These are phyloP conservation scores for Andrena dorsata DNA, from an alignment of 2,888 invertebrate genomes.

Conservation along the genomic window DNA sequence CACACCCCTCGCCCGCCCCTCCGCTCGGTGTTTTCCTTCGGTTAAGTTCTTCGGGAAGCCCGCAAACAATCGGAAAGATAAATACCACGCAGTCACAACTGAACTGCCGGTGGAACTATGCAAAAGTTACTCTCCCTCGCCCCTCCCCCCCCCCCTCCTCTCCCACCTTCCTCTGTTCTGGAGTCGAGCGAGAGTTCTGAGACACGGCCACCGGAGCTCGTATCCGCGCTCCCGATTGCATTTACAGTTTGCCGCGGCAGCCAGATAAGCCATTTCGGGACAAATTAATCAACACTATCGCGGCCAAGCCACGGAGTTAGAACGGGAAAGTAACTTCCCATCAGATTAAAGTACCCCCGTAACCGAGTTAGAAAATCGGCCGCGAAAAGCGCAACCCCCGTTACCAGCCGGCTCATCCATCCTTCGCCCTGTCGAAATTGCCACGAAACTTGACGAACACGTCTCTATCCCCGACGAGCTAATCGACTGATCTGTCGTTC, in stretches of 20 bases:
- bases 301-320: slow-evolving; percentile 22
- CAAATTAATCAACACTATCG: slow-evolving; percentile 62
- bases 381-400: slow-evolving; percentile 30
- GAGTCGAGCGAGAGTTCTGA: slow-evolving; percentile 3
- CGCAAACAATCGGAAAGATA: slow-evolving; percentile 48
- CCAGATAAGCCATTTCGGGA: slow-evolving; percentile 59
- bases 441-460: neutral
- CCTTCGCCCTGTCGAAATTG: slow-evolving; percentile 2
- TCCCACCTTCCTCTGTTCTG: neutral
- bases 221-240: slow-evolving; percentile 41
- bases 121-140: slow-evolving; percentile 29
- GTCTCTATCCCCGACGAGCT: neutral
- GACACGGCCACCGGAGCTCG: slow-evolving; percentile 1
- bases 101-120: slow-evolving; percentile 39
- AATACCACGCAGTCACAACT: slow-evolving; percentile 35
- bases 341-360: slow-evolving; percentile 49
- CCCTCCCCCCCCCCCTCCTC: slow-evolving; percentile 5
- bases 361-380: slow-evolving; percentile 48
- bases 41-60: neutral
- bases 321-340: slow-evolving; percentile 40
- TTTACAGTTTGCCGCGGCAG: slow-evolving; percentile 41
- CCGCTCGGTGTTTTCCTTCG: slow-evolving; percentile 15
- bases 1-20: too few species aligned
- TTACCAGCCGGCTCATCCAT: neutral
- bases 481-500: neutral